These are phyloP conservation scores for Drosophila fulvimacula DNA, from an alignment of 2,888 invertebrate species.

Conservation along the genomic window DNA sequence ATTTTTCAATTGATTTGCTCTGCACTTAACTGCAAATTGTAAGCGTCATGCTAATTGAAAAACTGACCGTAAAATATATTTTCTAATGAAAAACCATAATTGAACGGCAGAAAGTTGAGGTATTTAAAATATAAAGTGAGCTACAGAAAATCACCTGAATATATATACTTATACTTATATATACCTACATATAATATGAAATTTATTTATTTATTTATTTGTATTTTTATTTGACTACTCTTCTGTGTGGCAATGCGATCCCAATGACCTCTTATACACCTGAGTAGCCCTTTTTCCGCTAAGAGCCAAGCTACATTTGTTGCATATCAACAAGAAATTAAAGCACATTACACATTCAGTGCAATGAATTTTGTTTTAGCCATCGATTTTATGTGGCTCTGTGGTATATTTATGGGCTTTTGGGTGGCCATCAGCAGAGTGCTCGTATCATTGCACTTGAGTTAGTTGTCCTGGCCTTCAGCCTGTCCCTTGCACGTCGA, in stretches of 20 bases:
- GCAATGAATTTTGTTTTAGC: conserved; percentile 9
- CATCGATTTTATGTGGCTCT: conserved; percentile 12
- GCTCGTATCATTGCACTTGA: conserved; percentile 46
- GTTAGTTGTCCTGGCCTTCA: conserved; percentile 36
- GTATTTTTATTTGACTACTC: background rate
- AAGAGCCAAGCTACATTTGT: background rate
- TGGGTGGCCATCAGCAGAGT: conserved; percentile 36
- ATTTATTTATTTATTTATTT: no score
- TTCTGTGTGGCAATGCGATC: no score
- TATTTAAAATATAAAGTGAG: background rate
- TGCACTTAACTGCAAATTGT: conserved; percentile 3
- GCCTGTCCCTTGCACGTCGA: conserved; percentile 6
- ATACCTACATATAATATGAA: no score
- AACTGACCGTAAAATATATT: conserved; percentile 1
- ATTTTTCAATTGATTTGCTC: conserved; percentile 28
- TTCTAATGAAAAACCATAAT: background rate
- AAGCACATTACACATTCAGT: conserved; percentile 13
- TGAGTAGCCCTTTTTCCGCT: background rate
- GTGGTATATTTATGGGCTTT: conserved; percentile 34
- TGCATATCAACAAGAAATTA: conserved; percentile 1
- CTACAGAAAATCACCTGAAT: background rate
- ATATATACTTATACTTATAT: background rate
- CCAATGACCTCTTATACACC: no score
- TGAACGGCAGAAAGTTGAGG: background rate
- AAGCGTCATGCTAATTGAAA: background rate